phyloP scores from a whole-genome alignment of 2,113 vertebrate genomes.

The Microtus ochrogaster region DNA sequence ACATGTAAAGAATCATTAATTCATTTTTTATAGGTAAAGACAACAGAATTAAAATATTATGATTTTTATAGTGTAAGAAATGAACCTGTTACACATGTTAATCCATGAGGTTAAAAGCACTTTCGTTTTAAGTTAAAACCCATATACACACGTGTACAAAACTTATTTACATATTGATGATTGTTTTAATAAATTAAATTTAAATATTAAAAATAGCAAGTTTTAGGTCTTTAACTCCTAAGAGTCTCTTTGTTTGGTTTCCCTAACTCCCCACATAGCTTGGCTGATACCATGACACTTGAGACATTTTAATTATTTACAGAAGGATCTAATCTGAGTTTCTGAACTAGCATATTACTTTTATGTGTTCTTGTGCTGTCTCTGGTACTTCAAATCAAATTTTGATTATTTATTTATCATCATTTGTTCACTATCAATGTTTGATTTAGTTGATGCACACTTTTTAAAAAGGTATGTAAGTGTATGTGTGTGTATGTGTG shows the following conservation, averaged over 20 bases:
- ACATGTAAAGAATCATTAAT: not conserved
- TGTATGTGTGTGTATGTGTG: not conserved
- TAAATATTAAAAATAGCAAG: not conserved
- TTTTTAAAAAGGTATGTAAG: not conserved
- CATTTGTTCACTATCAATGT: not conserved
- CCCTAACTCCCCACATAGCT: not conserved
- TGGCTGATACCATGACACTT: not conserved
- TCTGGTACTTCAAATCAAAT: not conserved
- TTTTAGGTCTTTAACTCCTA: not conserved
- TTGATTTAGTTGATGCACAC: constrained; percentile 7
- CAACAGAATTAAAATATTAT: not conserved
- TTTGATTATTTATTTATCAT: constrained; percentile 39
- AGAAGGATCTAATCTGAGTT: not conserved
- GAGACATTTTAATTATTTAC: constrained; percentile 47
- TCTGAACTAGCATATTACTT: not conserved
- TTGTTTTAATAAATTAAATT: not conserved
- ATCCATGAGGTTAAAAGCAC: not conserved
- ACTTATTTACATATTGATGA: not conserved
- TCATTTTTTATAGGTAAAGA: not conserved
- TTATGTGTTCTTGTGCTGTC: not conserved
- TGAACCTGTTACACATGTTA: not conserved
- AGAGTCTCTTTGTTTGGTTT: not conserved
- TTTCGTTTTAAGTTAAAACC: not conserved
- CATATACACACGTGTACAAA: not conserved
- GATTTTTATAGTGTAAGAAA: not conserved